Evolutionary conservation across 2,888 invertebrate species (phyloP).

Genomic region (Eupeodes luniger): DNA sequence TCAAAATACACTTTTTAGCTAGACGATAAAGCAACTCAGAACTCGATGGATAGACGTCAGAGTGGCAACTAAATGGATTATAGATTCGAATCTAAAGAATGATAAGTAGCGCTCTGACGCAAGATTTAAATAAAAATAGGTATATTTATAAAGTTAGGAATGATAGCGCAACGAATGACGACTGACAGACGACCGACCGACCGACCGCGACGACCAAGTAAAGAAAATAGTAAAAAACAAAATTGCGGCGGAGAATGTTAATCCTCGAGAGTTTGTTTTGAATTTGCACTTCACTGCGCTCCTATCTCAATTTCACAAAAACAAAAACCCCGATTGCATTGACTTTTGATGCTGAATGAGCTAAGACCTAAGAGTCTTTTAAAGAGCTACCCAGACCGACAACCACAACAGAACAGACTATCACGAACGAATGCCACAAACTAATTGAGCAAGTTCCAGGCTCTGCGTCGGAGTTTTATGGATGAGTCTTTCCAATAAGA

Average conservation of each 20-base stretch:
- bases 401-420: background rate
- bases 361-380: background rate
- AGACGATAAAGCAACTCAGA: background rate
- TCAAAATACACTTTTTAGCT: constrained; percentile 10
- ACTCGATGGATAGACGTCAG: constrained; percentile 9
- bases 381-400: constrained; percentile 3
- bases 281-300: background rate
- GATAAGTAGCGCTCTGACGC: background rate
- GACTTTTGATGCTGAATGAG: background rate
- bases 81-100: background rate
- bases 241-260: background rate
- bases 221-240: background rate
- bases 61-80: constrained; percentile 5
- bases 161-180: background rate
- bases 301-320: constrained; percentile 6
- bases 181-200: no score
- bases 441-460: constrained; percentile 42
- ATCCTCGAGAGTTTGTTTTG: background rate
- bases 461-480: constrained; percentile 76
- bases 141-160: background rate
- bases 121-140: background rate
- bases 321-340: background rate
- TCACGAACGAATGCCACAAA: constrained; percentile 27
- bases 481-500: constrained; percentile 64
- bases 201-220: background rate